These are phyloP conservation scores for Dendrolimus kikuchii DNA, from an alignment of 1,140 invertebrate species.

Conservation along the genomic window DNA sequence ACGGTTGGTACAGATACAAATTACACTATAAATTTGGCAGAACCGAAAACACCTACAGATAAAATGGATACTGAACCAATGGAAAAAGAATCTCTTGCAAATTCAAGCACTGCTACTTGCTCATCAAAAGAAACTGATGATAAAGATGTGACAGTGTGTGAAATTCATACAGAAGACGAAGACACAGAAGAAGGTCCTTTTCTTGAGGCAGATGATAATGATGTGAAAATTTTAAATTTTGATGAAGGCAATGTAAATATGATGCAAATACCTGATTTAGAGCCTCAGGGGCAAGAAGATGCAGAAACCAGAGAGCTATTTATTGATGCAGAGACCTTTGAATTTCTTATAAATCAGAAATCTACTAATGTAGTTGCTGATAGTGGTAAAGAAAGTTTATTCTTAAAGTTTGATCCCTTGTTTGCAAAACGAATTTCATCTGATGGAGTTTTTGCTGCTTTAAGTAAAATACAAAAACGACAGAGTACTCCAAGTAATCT, in stretches of 20 bases:
- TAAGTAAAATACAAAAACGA: slow-evolving; percentile 42
- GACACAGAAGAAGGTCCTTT: slow-evolving; percentile 67
- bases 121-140: slow-evolving; percentile 36
- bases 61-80: slow-evolving; percentile 19
- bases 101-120: slow-evolving; percentile 25
- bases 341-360: slow-evolving; percentile 61
- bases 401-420: slow-evolving; percentile 62
- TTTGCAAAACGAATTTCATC: slow-evolving; percentile 56
- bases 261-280: slow-evolving; percentile 37
- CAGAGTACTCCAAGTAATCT: slow-evolving; percentile 54
- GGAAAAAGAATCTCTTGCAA: slow-evolving; percentile 21
- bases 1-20: slow-evolving; percentile 3
- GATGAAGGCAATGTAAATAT: slow-evolving; percentile 30
- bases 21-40: neutral
- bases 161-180: slow-evolving; percentile 58
- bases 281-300: slow-evolving; percentile 27
- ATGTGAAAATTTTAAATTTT: slow-evolving; percentile 23
- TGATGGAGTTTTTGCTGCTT: slow-evolving; percentile 38
- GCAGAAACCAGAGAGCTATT: slow-evolving; percentile 50
- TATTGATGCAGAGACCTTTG: slow-evolving; percentile 61
- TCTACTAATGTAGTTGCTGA: slow-evolving; percentile 46
- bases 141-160: slow-evolving; percentile 30
- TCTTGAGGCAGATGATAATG: slow-evolving; percentile 34
- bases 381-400: slow-evolving; percentile 61
- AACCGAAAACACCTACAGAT: slow-evolving; percentile 7